A percentile compares a stretch with the other conserved stretches of the same genome.
phyloP scores from a whole-genome alignment of 2,113 vertebrate genomes.

The Otus sunia region DNA sequence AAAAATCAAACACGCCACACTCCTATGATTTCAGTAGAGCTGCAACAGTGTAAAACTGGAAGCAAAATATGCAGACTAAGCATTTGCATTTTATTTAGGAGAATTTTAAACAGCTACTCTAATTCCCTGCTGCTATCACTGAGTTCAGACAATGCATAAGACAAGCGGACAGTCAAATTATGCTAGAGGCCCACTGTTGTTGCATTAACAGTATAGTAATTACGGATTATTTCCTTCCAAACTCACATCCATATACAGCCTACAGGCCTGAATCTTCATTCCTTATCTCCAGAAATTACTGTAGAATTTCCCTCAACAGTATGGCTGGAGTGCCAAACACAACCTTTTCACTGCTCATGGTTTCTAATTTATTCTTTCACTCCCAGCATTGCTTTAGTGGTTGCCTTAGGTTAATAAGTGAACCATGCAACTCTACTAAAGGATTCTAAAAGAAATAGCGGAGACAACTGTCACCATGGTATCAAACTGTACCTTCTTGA shows the following conservation, averaged over 20 bases:
- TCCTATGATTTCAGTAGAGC: background rate
- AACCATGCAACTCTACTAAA: background rate
- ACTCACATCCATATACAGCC: background rate
- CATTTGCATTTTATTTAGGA: background rate
- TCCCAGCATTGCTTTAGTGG: background rate
- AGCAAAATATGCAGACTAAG: background rate
- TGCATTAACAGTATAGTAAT: background rate
- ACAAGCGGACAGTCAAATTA: background rate
- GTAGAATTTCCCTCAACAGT: background rate
- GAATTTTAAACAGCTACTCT: background rate
- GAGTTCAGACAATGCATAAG: background rate
- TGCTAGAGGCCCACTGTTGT: background rate
- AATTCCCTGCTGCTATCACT: background rate
- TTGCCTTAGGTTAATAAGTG: background rate
- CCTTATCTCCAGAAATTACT: background rate
- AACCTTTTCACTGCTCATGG: background rate
- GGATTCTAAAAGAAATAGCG: slow-evolving; percentile 6
- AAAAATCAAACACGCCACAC: background rate
- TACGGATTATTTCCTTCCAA: background rate
- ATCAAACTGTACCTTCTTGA: background rate
- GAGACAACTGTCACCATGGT: background rate
- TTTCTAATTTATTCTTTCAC: background rate
- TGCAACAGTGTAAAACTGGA: background rate
- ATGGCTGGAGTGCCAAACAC: background rate
- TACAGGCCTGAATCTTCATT: background rate